A percentile compares a stretch with the other conserved stretches of the same genome.
These are phyloP conservation scores for Sebastolobus alascanus DNA, from an alignment of 2,797 vertebrate genomes.

Conservation along the genomic window DNA sequence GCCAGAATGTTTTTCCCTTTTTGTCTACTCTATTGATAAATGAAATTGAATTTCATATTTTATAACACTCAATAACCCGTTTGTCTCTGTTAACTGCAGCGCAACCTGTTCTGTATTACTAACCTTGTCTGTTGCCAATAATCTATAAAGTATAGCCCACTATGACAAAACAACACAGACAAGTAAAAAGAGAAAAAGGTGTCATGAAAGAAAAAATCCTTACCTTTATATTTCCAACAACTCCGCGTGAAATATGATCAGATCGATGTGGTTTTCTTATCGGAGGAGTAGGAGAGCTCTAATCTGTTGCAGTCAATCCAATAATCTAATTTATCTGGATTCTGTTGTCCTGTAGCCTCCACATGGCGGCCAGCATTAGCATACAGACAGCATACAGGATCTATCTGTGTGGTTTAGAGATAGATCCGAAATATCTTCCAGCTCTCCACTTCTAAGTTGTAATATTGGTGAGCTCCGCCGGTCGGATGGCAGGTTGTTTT, in stretches of 20 bases:
- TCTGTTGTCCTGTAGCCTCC: constrained; percentile 62
- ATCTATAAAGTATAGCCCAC: neutral
- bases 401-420: neutral
- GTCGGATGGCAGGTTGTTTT: neutral
- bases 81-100: neutral
- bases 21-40: neutral
- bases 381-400: neutral
- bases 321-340: constrained; percentile 84
- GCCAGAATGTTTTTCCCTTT: constrained; percentile 19
- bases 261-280: constrained; percentile 53
- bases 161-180: neutral
- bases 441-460: neutral
- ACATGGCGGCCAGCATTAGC: constrained; percentile 35
- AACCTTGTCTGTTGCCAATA: neutral
- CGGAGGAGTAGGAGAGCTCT: constrained; percentile 70
- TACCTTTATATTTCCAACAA: constrained; percentile 72
- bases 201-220: constrained; percentile 7
- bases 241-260: constrained; percentile 48
- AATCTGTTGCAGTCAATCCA: constrained; percentile 87
- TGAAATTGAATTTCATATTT: neutral
- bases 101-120: neutral
- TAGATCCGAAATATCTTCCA: neutral
- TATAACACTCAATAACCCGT: neutral
- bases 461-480: neutral
- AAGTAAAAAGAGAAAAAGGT: neutral